Evolutionary conservation across 2,888 invertebrate genomes (phyloP).

Genomic region (Parnassius apollo): DNA sequence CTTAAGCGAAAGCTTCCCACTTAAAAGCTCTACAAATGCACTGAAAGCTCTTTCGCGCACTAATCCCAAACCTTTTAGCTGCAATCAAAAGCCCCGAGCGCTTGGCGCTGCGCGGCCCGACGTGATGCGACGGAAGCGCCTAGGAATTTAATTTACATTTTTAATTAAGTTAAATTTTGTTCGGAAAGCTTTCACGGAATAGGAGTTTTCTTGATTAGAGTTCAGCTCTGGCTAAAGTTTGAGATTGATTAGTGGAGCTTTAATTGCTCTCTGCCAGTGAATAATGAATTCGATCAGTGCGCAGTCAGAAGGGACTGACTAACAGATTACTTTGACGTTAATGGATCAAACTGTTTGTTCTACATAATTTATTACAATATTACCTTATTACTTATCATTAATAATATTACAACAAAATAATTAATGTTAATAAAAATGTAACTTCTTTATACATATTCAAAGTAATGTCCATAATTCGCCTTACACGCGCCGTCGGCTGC

Average conservation of each 20-base stretch:
- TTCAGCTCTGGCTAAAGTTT: constrained; percentile 78
- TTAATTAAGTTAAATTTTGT: constrained; percentile 82
- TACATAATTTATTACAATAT: constrained; percentile 30
- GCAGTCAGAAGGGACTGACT: constrained; percentile 63
- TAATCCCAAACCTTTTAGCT: constrained; percentile 82
- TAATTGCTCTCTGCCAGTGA: constrained; percentile 78
- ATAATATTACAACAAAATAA: not conserved
- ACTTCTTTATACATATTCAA: not conserved
- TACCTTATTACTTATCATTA: constrained; percentile 1
- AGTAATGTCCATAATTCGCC: constrained; percentile 49
- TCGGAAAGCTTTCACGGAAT: constrained; percentile 80
- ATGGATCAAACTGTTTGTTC: constrained; percentile 52
- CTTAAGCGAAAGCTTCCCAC: constrained; percentile 81
- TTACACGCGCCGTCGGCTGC: constrained; percentile 43
- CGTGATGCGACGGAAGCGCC: constrained; percentile 79
- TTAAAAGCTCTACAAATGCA: constrained; percentile 82
- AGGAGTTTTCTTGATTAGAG: constrained; percentile 81
- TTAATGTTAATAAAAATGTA: not conserved
- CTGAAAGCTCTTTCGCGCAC: constrained; percentile 82
- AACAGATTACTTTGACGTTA: constrained; percentile 61
- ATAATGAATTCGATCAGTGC: constrained; percentile 79
- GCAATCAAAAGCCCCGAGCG: constrained; percentile 81
- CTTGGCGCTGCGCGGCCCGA: constrained; percentile 56
- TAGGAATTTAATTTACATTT: constrained; percentile 82
- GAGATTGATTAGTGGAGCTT: constrained; percentile 81